Conservation (phyloP, 2,797 vertebrate species). For the Lagorchestes hirsutus region DNA sequence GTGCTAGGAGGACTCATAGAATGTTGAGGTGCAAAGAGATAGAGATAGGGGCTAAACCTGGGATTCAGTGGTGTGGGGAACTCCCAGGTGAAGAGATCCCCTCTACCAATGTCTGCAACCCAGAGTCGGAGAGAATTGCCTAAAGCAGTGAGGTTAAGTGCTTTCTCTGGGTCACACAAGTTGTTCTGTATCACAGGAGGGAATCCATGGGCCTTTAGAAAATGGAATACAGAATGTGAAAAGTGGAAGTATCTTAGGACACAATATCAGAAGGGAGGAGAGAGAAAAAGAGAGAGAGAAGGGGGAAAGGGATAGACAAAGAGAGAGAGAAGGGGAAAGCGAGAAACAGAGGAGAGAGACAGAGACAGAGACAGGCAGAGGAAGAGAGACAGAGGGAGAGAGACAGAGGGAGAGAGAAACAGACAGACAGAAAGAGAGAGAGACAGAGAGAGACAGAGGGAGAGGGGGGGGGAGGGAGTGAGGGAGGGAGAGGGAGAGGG, state of each 20-base stretch:
- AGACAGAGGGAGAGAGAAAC: no score
- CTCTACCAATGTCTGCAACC: background rate
- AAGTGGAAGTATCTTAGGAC: background rate
- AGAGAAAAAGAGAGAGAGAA: no score
- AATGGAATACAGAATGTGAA: background rate
- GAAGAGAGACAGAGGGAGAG: no score
- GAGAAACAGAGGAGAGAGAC: no score
- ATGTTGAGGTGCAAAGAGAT: background rate
- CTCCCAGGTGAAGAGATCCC: background rate
- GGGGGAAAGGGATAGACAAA: no score
- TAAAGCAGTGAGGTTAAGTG: background rate
- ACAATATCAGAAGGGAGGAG: background rate
- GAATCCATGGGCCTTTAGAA: background rate
- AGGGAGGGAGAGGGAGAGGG: no score
- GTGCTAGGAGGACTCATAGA: background rate
- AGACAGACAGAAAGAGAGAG: no score
- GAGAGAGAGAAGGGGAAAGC: no score
- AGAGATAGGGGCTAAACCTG: background rate
- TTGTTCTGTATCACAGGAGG: background rate
- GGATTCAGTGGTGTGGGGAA: background rate
- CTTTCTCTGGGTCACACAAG: background rate
- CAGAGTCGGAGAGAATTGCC: background rate
- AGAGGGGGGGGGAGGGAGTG: no score
- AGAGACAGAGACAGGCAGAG: no score
- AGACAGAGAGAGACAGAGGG: no score